A percentile compares a stretch with the other conserved stretches of the same genome.
phyloP scores from a whole-genome alignment of 2,797 vertebrate species.

The Kryptolebias ocellatus region DNA sequence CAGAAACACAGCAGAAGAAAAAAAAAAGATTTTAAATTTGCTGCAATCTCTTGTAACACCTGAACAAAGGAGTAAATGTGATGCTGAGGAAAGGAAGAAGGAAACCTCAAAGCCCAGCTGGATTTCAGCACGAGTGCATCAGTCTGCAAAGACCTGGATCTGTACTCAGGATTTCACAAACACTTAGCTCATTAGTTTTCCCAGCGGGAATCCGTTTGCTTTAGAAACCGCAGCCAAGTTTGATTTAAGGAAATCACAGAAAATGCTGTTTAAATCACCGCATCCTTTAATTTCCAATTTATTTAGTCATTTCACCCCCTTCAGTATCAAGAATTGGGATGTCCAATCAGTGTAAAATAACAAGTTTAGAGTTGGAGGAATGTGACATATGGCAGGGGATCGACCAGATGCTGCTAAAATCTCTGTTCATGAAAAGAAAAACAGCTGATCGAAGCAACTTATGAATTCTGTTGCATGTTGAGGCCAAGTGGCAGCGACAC shows the following conservation, averaged over 20 bases:
- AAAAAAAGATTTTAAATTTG: conserved; percentile 13
- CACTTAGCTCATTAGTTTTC: too few relatives aligned
- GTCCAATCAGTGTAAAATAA: not conserved
- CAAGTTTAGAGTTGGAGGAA: too few relatives aligned
- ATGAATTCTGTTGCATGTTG: not conserved
- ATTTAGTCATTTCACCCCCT: not conserved
- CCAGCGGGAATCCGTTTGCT: not conserved
- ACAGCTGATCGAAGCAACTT: not conserved
- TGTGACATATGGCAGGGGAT: too few relatives aligned
- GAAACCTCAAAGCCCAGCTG: not conserved
- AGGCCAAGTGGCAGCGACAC: not conserved
- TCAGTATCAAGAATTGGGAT: not conserved
- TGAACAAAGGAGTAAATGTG: not conserved
- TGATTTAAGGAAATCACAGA: not conserved
- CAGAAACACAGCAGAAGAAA: conserved; percentile 1
- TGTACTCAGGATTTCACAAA: not conserved
- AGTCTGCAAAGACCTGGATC: not conserved
- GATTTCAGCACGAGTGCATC: conserved; percentile 6
- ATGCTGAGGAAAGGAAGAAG: conserved; percentile 9
- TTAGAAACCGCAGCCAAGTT: not conserved
- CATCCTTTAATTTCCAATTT: not conserved
- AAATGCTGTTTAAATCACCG: not conserved
- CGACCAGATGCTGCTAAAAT: not conserved
- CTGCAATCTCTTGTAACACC: conserved; percentile 13
- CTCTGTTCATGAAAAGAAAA: not conserved